These are phyloP conservation scores for Triplophysa siluroides DNA, from an alignment of 2,113 vertebrate genomes.

Conservation along the genomic window DNA sequence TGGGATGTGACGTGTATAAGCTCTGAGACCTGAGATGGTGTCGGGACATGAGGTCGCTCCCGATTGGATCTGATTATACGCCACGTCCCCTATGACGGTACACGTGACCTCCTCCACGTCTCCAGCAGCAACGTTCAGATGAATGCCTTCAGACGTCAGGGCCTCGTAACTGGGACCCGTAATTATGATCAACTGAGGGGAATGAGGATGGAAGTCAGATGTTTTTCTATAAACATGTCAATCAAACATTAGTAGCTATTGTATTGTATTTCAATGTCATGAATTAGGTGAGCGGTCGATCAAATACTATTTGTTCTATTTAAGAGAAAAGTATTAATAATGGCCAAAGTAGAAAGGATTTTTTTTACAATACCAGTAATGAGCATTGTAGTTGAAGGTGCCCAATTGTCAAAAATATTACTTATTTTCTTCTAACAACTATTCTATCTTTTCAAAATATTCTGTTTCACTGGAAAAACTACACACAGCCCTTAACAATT, in stretches of 20 bases:
- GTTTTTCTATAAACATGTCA: too few relatives aligned
- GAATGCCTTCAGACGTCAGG: constrained; percentile 82
- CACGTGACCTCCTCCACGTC: constrained; percentile 80
- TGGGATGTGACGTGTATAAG: background rate
- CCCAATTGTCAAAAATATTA: too few relatives aligned
- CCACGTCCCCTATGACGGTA: constrained; percentile 76
- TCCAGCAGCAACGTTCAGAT: constrained; percentile 75
- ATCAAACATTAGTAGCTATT: too few relatives aligned
- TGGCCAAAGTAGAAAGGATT: too few relatives aligned
- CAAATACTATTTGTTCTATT: too few relatives aligned
- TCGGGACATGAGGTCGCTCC: constrained; percentile 63
- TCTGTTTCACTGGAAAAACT: background rate
- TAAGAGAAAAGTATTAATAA: too few relatives aligned
- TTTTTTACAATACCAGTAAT: too few relatives aligned
- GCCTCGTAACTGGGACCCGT: constrained; percentile 84
- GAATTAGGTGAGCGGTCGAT: too few relatives aligned
- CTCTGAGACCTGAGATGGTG: constrained; percentile 61
- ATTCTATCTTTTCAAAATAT: background rate
- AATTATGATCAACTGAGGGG: constrained; percentile 83
- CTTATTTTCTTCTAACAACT: background rate
- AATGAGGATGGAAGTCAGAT: background rate
- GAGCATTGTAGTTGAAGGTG: too few relatives aligned
- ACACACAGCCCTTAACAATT: background rate
- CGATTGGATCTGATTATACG: constrained; percentile 72
- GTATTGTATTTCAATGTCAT: too few relatives aligned